phyloP scores from a whole-genome alignment of 37 sponge, comb jelly and placozoan species.

The Hexactinellida sp. region DNA sequence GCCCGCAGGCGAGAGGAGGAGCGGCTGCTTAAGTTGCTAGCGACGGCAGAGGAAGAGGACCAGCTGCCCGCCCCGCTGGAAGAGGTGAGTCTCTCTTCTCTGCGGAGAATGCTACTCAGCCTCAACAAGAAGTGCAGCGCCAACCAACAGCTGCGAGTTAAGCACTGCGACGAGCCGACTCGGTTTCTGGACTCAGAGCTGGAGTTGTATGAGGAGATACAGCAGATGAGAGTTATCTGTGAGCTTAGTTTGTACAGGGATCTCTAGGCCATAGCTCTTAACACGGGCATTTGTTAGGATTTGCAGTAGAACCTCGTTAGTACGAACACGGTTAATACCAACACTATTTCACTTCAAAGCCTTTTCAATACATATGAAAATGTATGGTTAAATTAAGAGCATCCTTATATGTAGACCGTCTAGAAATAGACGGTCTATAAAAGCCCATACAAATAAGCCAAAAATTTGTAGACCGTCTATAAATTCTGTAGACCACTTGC shows the following conservation, averaged over 20 bases:
- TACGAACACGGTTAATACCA: too few species aligned
- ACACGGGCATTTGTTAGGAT: too few species aligned
- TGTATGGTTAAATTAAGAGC: too few species aligned
- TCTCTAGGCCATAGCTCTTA: too few species aligned
- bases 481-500: too few species aligned
- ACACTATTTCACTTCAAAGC: too few species aligned
- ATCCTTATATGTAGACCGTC: too few species aligned
- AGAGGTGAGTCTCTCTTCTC: conserved; percentile 45
- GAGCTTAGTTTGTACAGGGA: neutral
- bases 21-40: neutral
- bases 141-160: conserved; percentile 92
- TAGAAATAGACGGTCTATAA: too few species aligned
- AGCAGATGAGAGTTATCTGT: conserved; percentile 57
- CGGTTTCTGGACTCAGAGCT: conserved; percentile 95
- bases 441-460: too few species aligned
- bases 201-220: conserved; percentile 84
- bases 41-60: neutral
- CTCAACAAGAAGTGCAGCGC: conserved; percentile 74
- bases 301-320: too few species aligned
- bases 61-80: conserved; percentile 23
- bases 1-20: neutral
- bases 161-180: conserved; percentile 76
- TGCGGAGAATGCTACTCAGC: conserved; percentile 72
- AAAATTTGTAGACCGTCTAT: too few species aligned
- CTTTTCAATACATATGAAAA: too few species aligned